Evolutionary conservation across 1,140 invertebrate species (phyloP), one percentile per base, ranked within the genome.

Genomic region (Lasioglossum baleicum): DNA sequence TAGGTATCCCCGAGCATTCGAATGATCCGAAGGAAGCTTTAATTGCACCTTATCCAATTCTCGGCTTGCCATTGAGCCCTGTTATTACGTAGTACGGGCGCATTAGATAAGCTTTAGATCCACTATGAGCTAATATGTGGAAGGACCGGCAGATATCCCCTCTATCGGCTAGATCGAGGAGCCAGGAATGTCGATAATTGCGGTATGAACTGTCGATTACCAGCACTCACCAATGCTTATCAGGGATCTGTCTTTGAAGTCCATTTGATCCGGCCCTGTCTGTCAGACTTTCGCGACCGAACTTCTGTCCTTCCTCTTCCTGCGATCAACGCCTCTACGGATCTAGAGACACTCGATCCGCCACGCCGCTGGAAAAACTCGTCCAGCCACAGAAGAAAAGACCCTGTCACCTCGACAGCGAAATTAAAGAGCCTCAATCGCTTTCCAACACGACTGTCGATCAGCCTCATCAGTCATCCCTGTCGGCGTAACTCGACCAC

Each of bases 171-270:
- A 81, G 76, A 84, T 82, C 5, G 58, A 79, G 63, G 26, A 84
- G 60, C 48, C 7, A 51, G 63, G 60, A 64, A 60, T 82, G 70
- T 51, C 67, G 74, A 79, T 82, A 84, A 84, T 84, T 75, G 44
- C 56, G 66, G 60, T 72, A 66, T 66, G 77, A 75, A 82, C 63
- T 70, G 75, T 64, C 66, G 72, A 73, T 80, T 80, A 73, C 11
- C 40, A 65, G 51, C 42, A 56, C 75, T 84, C 63, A 15, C 7
- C 53, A 20, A 20, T 58, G 60, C 70, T 44, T 63, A 67, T 68
- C 77, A 65, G 26, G 66, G 60, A 58, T 83, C 67, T 56, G 66
- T 56, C 81, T 79, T 26, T 83, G 66, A 72, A 74, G 63, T 80
- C 77, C 71, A 67, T 75, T 66, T 75, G 77, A 80, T 83, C 71